Percentiles rank a stretch among this genome's conserved stretches.
These are phyloP conservation scores for Drosophila azteca DNA, from an alignment of 1,140 invertebrate genomes.

Conservation along the genomic window DNA sequence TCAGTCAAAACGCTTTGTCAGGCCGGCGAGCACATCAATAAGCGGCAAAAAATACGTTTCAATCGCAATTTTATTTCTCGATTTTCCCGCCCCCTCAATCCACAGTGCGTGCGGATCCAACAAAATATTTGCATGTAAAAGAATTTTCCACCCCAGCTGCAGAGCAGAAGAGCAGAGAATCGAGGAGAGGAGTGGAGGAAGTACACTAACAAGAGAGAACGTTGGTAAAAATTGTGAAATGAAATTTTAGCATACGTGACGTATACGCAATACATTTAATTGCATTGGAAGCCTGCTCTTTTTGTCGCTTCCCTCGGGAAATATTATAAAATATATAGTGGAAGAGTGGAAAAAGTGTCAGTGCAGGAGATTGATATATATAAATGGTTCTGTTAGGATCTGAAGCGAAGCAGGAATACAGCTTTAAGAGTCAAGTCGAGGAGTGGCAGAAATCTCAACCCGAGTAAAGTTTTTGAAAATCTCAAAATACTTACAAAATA, in stretches of 20 bases:
- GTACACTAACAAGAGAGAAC: neutral
- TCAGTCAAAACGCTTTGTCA: conserved; percentile 74
- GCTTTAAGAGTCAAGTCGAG: neutral
- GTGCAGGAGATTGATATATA: conserved; percentile 2
- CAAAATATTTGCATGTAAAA: conserved; percentile 64
- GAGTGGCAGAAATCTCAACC: conserved; percentile 8
- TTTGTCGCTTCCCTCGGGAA: neutral
- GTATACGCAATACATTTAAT: conserved; percentile 67
- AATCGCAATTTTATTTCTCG: conserved; percentile 48
- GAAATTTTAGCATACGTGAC: conserved; percentile 55
- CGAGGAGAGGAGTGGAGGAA: neutral
- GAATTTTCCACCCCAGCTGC: conserved; percentile 36
- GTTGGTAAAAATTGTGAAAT: conserved; percentile 50
- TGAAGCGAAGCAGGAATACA: neutral
- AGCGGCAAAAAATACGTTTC: conserved; percentile 59
- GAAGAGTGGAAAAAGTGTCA: conserved; percentile 8
- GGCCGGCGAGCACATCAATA: conserved; percentile 58
- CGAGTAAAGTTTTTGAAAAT: conserved; percentile 53
- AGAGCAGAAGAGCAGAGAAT: conserved; percentile 7
- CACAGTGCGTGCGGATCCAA: conserved; percentile 27
- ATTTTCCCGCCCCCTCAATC: conserved; percentile 9
- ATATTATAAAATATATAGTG: conserved; percentile 3
- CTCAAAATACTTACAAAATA: conserved; percentile 68
- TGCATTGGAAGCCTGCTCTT: conserved; percentile 35
- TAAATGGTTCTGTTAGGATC: neutral